Evolutionary conservation across 2,888 invertebrate species (phyloP), one percentile per base, ranked within the genome.

Genomic region (Oxycera nigricornis): DNA sequence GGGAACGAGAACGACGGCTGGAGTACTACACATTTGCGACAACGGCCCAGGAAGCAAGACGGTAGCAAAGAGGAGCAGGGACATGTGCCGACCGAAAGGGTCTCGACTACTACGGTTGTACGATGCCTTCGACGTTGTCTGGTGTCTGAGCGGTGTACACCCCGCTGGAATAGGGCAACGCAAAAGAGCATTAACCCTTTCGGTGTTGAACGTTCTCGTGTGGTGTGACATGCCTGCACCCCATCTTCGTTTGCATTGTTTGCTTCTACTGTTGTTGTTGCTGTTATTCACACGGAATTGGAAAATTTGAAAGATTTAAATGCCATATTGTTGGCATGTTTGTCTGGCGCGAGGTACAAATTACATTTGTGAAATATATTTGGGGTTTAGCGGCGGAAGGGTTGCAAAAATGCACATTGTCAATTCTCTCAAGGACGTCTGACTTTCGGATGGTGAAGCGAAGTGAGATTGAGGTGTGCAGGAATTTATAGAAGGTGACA

Each of bases 131-230:
- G 35, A 35, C 4, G 11, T 28, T 59, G 59, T 59, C 59, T 59
- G 59, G 30, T 59, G 59, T 59, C 59, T 59, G 59, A 46, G 52
- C 52, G 24, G 11, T 22, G 59, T 22, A 22, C 55, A 55, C 3
- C 14, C n/a, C 9, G 30, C 24, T 59, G 59, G 28, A 59, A 59
- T 59, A 59, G 59, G 59, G 28, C 28, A 28, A 59, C 0, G 59
- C 30, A 59, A 30, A 59, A 59, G 59, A 59, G 59, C 59, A 59
- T 28, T 59, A 59, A 59, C 59, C 59, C 59, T 59, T 59, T 28
- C 30, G n/a, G 14, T 28, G 26, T 55, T 11, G 28, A 59, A 59
- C 30, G 30, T 14, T 59, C 30, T 17, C 26, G 30, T 59, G 59
- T 30, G 59, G 59, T 30, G 59, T 30, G 59, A 59, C 28, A 22